A percentile compares a stretch with the other conserved stretches of the same genome.
Evolutionary conservation across 2,888 invertebrate species (phyloP).

Genomic region (Hydraecia micacea): DNA sequence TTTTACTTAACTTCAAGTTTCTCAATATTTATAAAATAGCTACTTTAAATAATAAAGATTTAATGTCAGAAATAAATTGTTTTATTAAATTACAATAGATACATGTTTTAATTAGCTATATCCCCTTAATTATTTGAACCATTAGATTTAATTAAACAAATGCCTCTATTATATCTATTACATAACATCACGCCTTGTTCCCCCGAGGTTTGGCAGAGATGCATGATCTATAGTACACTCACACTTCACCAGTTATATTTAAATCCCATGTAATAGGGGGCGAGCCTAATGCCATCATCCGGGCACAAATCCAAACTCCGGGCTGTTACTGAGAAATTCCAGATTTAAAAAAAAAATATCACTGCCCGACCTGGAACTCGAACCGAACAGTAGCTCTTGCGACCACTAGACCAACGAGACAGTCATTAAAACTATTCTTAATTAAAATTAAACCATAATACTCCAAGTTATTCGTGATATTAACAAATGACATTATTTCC

Average conservation of each 20-base stretch:
- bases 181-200: background rate
- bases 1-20: background rate
- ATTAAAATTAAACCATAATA: conserved; percentile 24
- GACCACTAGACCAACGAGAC: background rate
- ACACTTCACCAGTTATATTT: background rate
- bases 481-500: conserved; percentile 70
- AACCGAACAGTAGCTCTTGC: background rate
- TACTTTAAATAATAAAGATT: background rate
- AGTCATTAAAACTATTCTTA: conserved; percentile 1
- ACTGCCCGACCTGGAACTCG: background rate
- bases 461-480: conserved; percentile 56
- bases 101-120: conserved; percentile 1
- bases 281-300: background rate
- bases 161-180: background rate
- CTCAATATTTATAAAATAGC: background rate
- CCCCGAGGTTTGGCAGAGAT: background rate
- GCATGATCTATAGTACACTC: background rate
- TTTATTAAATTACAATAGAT: background rate
- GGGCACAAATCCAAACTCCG: background rate
- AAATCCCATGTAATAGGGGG: background rate
- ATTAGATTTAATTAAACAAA: conserved; percentile 6
- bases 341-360: background rate
- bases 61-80: background rate
- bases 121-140: background rate
- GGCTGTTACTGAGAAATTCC: background rate